These are phyloP conservation scores for Microplitis mediator DNA, from an alignment of 1,140 invertebrate genomes.

Conservation along the genomic window DNA sequence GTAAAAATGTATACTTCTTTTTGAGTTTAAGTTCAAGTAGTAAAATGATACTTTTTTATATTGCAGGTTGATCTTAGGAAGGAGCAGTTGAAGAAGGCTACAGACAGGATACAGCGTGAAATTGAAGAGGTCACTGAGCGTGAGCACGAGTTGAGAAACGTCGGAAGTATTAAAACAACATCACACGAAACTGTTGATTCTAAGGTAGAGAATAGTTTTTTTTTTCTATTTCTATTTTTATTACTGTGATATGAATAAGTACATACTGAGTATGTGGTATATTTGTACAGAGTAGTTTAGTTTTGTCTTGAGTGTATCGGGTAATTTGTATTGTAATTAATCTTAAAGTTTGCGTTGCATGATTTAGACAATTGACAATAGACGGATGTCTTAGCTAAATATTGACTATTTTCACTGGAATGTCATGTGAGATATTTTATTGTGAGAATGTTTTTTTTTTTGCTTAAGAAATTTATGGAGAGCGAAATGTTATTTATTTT, in stretches of 20 bases:
- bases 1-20: no score
- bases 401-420: not conserved
- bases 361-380: not conserved
- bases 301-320: not conserved
- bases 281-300: not conserved
- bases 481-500: not conserved
- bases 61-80: slow-evolving; percentile 46
- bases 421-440: not conserved
- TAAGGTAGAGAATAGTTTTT: slow-evolving; percentile 39
- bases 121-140: slow-evolving; percentile 73
- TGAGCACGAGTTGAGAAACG: slow-evolving; percentile 70
- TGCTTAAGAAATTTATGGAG: no score
- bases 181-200: slow-evolving; percentile 52
- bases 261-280: not conserved
- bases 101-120: slow-evolving; percentile 70
- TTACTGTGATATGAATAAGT: not conserved
- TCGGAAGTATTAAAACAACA: slow-evolving; percentile 57
- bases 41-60: not conserved
- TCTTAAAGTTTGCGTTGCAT: not conserved
- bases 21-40: not conserved
- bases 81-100: slow-evolving; percentile 51
- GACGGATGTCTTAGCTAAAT: slow-evolving; percentile 1
- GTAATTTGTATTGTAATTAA: not conserved
- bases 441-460: not conserved
- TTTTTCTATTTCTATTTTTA: not conserved